These are phyloP conservation scores for Kryptolebias marmoratus DNA, from an alignment of 2,113 vertebrate genomes.

Conservation along the genomic window DNA sequence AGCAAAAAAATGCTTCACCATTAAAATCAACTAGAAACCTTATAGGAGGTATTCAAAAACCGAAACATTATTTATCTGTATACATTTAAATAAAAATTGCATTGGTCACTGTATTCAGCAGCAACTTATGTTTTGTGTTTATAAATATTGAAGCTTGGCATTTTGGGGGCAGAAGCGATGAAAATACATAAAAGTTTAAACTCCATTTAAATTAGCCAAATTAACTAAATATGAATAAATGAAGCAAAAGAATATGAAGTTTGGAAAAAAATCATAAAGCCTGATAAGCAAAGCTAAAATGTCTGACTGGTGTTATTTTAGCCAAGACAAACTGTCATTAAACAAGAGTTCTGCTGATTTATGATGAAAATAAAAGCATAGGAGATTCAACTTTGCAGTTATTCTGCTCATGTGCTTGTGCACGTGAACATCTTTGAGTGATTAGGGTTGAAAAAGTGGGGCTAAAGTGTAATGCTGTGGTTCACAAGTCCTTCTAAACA, in stretches of 20 bases:
- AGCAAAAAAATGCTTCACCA: neutral
- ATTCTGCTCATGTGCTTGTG: neutral
- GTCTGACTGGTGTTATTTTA: neutral
- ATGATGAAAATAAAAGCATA: neutral
- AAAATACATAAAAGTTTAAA: neutral
- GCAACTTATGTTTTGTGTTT: neutral
- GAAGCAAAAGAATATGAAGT: neutral
- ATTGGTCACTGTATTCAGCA: neutral
- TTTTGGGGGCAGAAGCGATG: neutral
- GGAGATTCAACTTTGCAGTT: neutral
- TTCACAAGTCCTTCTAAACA: slow-evolving; percentile 75
- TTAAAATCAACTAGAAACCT: neutral
- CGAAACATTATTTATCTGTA: neutral
- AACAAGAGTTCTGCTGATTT: slow-evolving; percentile 16
- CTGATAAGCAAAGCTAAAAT: neutral
- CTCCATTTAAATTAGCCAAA: neutral
- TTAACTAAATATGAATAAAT: neutral
- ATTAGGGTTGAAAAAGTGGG: slow-evolving; percentile 27
- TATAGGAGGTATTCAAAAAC: neutral
- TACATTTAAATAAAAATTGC: neutral
- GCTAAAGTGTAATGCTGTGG: slow-evolving; percentile 56
- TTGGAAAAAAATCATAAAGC: neutral
- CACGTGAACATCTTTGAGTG: slow-evolving; percentile 7
- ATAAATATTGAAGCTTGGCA: neutral
- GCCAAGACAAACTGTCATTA: neutral